Evolutionary conservation across 2,113 vertebrate genomes (phyloP).

Genomic region (Ciconia boyciana): DNA sequence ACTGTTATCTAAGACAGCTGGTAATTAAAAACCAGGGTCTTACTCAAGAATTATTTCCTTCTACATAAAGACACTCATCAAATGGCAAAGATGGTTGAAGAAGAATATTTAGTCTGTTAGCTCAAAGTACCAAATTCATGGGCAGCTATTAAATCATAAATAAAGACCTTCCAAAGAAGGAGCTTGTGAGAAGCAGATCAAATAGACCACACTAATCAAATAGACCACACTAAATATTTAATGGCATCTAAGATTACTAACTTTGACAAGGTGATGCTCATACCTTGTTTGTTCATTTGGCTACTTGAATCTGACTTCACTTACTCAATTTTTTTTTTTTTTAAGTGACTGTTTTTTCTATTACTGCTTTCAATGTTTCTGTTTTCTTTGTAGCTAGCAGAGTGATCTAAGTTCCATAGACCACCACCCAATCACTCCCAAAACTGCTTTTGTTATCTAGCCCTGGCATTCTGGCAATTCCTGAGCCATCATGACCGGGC

Average conservation of each 20-base stretch:
- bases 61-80: neutral
- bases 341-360: neutral
- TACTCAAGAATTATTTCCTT: neutral
- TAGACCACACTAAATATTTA: slow-evolving; percentile 69
- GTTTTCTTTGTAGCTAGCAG: neutral
- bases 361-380: neutral
- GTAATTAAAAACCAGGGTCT: neutral
- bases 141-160: slow-evolving; percentile 37
- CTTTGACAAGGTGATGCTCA: slow-evolving; percentile 32
- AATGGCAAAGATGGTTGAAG: neutral
- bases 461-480: neutral
- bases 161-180: neutral
- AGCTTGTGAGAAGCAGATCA: slow-evolving; percentile 64
- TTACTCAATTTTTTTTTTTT: neutral
- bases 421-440: neutral
- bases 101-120: neutral
- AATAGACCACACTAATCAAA: slow-evolving; percentile 61
- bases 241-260: slow-evolving; percentile 72
- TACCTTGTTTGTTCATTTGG: slow-evolving; percentile 36
- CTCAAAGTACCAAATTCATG: neutral
- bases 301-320: neutral
- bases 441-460: neutral
- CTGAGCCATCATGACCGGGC: neutral
- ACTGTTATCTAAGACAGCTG: neutral
- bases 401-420: neutral